These are phyloP conservation scores for Chlorops oryzae DNA, from an alignment of 1,140 invertebrate genomes.

Conservation along the genomic window DNA sequence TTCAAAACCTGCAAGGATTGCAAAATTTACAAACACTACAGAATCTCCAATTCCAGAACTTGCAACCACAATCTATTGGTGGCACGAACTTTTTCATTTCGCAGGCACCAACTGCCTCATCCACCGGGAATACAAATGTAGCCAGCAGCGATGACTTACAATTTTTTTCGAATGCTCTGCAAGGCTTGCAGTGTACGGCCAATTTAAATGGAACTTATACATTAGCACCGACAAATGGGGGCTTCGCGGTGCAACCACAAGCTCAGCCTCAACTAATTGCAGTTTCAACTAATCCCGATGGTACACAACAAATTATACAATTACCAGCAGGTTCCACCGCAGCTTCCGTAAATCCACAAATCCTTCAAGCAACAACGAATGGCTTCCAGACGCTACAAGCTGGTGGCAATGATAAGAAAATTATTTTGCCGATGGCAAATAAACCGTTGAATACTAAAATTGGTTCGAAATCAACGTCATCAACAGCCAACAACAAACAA, in stretches of 20 bases:
- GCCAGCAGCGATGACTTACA: constrained; percentile 29
- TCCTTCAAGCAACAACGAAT: constrained; percentile 16
- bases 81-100: constrained; percentile 38
- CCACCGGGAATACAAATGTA: background rate
- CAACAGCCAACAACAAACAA: constrained; percentile 30
- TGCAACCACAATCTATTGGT: constrained; percentile 35
- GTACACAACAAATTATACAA: constrained; percentile 41
- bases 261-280: constrained; percentile 35
- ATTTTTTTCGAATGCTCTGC: constrained; percentile 35
- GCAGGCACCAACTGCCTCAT: constrained; percentile 21
- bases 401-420: constrained; percentile 41
- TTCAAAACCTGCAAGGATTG: constrained; percentile 36
- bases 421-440: constrained; percentile 26
- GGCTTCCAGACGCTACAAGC: constrained; percentile 38
- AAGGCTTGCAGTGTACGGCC: constrained; percentile 34
- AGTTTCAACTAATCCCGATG: constrained; percentile 38
- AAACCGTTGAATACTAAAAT: constrained; percentile 34
- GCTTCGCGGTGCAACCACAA: constrained; percentile 12
- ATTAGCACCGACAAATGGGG: constrained; percentile 25
- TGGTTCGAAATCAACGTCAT: constrained; percentile 35
- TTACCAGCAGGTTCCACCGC: constrained; percentile 24
- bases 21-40: constrained; percentile 30
- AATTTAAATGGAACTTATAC: constrained; percentile 37
- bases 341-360: too few species aligned
- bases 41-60: constrained; percentile 21